Evolutionary conservation across 2,888 invertebrate genomes (phyloP), one percentile per base, ranked within the genome.

Genomic region (Hemaris fuciformis): DNA sequence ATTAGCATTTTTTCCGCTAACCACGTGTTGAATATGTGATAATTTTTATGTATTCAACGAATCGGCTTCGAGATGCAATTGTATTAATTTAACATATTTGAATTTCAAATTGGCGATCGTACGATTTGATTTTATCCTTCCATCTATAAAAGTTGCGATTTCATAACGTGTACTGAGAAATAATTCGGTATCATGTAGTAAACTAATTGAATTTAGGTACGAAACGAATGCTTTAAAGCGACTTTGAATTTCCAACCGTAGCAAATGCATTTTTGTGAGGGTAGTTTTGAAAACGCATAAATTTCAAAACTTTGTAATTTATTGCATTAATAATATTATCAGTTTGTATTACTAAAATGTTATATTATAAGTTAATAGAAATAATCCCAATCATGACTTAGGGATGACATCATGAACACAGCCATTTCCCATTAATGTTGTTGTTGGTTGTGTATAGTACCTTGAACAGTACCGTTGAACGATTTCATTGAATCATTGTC

Each of bases 11-110:
- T 13, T 59, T 34, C 43, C 31, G 13, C 18, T 60, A 18, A 67
- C 62, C 63, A 71, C 64, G 66, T 64, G 62, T 68, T 38, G 22
- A 15, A 20, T 45, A 34, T 59, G 25, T 59, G 53, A 31, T 46
- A 46, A 3, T 31, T 53, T 27, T 27, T 3, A 31, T 38, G 34
- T 10, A 38, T 38, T 2, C n/a, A 27, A 15, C 8, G 6, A 53
- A 23, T 46, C 27, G 27, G 18, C 18, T 53, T 53, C 13, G 8
- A 27, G 27, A 10, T 53, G 18, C 18, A 18, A 18, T 25, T 27
- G 25, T 27, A 31, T 53, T 27, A 7, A 53, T 27, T 27, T n/a
- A 2, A 18, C 27, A 31, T 7, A 53, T 53, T 53, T 53, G 53
- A 27, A 27, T 27, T 53, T 27, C 18, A 18, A 31, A 53, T 53